phyloP scores from a whole-genome alignment of 2,797 vertebrate species.

The Enteromius unitaeniatus region DNA sequence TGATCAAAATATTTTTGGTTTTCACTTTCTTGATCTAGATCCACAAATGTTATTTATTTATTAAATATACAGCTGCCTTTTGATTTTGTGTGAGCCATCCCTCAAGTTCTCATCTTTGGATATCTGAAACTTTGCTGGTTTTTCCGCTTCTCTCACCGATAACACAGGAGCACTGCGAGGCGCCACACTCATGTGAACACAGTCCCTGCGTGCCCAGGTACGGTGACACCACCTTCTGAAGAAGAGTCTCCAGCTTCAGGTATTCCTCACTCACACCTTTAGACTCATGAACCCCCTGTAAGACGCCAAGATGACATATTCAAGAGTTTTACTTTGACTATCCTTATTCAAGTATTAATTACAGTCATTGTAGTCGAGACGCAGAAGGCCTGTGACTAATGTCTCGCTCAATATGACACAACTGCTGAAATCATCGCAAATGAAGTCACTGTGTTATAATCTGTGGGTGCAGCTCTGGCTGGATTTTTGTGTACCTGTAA shows the following conservation, averaged over 20 bases:
- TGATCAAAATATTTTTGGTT: no score
- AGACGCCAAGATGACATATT: slow-evolving; percentile 34
- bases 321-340: background rate
- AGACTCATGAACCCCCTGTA: slow-evolving; percentile 92
- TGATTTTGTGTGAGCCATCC: background rate
- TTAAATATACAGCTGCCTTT: background rate
- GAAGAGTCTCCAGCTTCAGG: slow-evolving; percentile 89
- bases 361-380: background rate
- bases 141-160: slow-evolving; percentile 81
- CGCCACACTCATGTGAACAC: slow-evolving; percentile 85
- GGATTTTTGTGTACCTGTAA: slow-evolving; percentile 84
- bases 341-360: background rate
- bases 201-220: slow-evolving; percentile 95
- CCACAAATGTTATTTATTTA: background rate
- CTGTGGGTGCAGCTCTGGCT: slow-evolving; percentile 2
- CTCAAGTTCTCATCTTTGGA: no score
- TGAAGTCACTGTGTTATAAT: slow-evolving; percentile 9
- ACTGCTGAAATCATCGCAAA: background rate
- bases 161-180: slow-evolving; percentile 83
- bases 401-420: slow-evolving; percentile 23
- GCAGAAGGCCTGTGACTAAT: background rate
- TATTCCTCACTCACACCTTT: slow-evolving; percentile 94
- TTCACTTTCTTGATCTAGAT: background rate
- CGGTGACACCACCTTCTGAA: slow-evolving; percentile 96
- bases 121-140: background rate